Evolutionary conservation across 1,140 invertebrate genomes (phyloP).

Genomic region (Lepidurus packardi): DNA sequence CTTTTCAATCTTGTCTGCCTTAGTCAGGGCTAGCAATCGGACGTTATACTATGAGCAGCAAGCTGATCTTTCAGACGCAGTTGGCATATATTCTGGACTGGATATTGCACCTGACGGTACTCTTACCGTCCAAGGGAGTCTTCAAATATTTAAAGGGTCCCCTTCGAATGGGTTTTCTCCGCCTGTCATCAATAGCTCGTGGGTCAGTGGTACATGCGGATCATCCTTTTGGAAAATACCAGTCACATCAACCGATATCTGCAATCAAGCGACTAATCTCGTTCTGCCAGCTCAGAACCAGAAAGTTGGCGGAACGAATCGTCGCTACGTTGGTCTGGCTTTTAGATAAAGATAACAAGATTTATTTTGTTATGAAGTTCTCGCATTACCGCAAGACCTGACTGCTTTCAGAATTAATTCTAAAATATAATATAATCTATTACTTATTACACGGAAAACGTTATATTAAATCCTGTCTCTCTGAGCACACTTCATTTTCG

Average conservation of each 20-base stretch:
- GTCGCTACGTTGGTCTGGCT: neutral
- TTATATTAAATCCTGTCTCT: too few relatives aligned
- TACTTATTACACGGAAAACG: too few relatives aligned
- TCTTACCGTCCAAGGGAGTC: neutral
- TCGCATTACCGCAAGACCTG: too few relatives aligned
- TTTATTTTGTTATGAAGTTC: too few relatives aligned
- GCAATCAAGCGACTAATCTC: neutral
- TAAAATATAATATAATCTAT: too few relatives aligned
- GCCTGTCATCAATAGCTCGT: neutral
- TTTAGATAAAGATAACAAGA: neutral
- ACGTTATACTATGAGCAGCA: neutral
- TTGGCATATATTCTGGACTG: neutral
- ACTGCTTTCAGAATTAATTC: too few relatives aligned
- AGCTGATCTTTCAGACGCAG: neutral
- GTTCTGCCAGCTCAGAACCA: neutral
- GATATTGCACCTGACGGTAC: neutral
- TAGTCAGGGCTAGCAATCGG: neutral
- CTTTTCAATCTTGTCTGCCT: neutral
- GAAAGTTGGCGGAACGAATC: neutral
- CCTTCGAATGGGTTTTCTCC: neutral
- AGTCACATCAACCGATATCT: neutral
- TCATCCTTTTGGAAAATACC: conserved; percentile 2
- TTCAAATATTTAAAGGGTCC: neutral
- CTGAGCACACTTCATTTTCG: too few relatives aligned
- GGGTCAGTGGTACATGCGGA: neutral